These are phyloP conservation scores for Cricetomys ansorgei DNA, from an alignment of 2,113 vertebrate species.

Conservation along the genomic window DNA sequence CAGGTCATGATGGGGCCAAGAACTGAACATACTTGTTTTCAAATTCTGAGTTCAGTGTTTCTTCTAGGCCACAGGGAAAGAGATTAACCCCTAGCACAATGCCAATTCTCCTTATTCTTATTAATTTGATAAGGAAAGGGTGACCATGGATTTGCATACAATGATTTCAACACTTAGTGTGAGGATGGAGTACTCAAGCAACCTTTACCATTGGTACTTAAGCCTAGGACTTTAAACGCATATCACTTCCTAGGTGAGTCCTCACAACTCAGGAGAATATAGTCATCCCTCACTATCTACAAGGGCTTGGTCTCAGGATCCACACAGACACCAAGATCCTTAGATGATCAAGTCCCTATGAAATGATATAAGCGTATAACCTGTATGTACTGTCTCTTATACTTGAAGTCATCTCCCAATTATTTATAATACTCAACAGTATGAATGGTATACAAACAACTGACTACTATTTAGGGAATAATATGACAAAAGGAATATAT, in stretches of 20 bases:
- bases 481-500: not conserved
- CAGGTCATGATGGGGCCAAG: not conserved
- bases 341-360: not conserved
- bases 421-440: not conserved
- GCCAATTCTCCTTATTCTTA: not conserved
- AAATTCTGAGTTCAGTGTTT: not conserved
- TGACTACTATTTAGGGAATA: not conserved
- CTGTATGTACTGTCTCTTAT: not conserved
- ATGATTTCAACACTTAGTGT: not conserved
- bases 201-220: not conserved
- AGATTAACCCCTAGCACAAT: not conserved
- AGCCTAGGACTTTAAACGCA: not conserved
- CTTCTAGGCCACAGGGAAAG: not conserved
- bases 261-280: not conserved
- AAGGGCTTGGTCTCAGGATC: too few species aligned
- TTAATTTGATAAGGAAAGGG: not conserved
- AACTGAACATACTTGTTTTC: not conserved
- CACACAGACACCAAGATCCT: not conserved
- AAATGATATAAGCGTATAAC: not conserved
- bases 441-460: not conserved
- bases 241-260: not conserved
- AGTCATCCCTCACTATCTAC: not conserved
- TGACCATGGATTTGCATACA: not conserved
- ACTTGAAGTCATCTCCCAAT: not conserved
- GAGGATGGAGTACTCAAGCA: not conserved